These are phyloP conservation scores for Apolygus lucorum DNA, from an alignment of 1,140 invertebrate species.

Conservation along the genomic window DNA sequence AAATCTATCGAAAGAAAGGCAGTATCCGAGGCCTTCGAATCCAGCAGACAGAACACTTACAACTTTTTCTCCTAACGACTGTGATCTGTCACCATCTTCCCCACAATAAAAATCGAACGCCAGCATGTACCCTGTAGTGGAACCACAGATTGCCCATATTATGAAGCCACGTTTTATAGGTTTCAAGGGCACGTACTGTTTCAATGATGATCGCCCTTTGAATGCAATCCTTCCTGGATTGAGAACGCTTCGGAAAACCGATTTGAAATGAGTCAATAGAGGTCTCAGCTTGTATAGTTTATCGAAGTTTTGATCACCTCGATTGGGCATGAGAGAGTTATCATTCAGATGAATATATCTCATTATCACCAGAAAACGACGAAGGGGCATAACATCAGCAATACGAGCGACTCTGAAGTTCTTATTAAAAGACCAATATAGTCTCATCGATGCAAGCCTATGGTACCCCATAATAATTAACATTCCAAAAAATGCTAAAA, in stretches of 20 bases:
- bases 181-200: conserved; percentile 38
- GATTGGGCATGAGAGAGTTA: neutral
- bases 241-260: neutral
- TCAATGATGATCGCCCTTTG: conserved; percentile 34
- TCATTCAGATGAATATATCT: neutral
- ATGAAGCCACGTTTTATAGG: conserved; percentile 38
- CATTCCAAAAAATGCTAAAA: neutral
- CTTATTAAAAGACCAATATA: neutral
- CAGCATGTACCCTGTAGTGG: conserved; percentile 32
- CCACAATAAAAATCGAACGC: conserved; percentile 34
- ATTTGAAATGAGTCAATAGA: neutral
- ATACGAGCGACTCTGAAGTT: neutral
- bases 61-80: conserved; percentile 33
- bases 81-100: conserved; percentile 26
- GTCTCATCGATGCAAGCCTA: neutral
- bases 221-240: conserved; percentile 26
- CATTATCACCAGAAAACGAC: neutral
- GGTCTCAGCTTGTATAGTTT: neutral
- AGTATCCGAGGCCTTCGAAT: conserved; percentile 23
- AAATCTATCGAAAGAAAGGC: conserved; percentile 30
- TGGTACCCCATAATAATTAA: neutral
- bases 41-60: conserved; percentile 26
- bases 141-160: conserved; percentile 35
- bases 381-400: neutral
- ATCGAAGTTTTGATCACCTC: neutral